Evolutionary conservation across 2,797 vertebrate species (phyloP).

Genomic region (Scyliorhinus canicula): DNA sequence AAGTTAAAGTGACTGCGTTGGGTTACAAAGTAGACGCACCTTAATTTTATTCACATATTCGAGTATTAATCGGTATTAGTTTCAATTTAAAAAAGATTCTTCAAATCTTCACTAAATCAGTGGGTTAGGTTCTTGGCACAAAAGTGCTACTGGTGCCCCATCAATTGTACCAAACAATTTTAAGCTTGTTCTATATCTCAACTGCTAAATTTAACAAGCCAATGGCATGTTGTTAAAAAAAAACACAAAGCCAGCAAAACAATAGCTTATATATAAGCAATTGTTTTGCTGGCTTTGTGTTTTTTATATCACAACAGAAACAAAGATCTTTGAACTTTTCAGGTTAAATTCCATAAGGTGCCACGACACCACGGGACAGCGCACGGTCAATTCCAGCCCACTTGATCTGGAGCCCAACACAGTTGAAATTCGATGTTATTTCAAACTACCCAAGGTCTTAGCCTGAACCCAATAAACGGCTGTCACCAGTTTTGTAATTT

Average conservation of each 20-base stretch:
- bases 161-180: not conserved
- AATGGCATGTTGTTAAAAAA: not conserved
- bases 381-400: no score
- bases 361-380: no score
- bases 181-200: not conserved
- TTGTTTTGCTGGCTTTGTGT: no score
- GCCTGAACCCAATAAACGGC: no score
- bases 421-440: no score
- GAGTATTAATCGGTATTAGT: not conserved
- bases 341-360: not conserved
- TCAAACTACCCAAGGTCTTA: no score
- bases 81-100: not conserved
- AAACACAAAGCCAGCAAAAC: not conserved
- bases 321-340: not conserved
- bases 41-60: not conserved
- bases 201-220: not conserved
- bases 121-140: not conserved
- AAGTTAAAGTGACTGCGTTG: not conserved
- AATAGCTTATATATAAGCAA: no score
- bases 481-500: no score
- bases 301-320: not conserved
- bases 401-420: no score
- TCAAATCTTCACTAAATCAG: not conserved
- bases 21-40: not conserved
- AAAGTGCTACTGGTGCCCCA: not conserved